Evolutionary conservation across 2,888 invertebrate genomes (phyloP), one percentile per base, ranked within the genome.

Genomic region (Brassicogethes aeneus): DNA sequence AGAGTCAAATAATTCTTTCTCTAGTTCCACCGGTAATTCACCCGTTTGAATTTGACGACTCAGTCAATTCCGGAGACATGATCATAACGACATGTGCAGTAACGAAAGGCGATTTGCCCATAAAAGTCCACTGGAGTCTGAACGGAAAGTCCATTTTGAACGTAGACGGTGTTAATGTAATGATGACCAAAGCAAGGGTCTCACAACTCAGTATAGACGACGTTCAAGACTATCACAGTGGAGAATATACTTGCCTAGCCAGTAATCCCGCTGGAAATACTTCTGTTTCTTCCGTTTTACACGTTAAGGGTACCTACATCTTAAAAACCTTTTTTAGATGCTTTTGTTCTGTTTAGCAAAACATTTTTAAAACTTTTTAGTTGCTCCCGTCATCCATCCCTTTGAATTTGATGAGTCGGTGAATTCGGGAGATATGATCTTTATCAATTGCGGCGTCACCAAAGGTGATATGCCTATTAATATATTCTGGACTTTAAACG

Each of bases 71-170:
- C 51, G 80, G 80, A 37, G 79, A 80, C 59, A 73, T 77, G 49
- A 73, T 76, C 46, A 77, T 77, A 51, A 71, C 78, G 53, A 69
- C 62, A 42, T 82, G 81, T 68, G 71, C 78, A 51, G 73, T 79
- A 48, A 72, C 74, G 23, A 78, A 79, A 65, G 81, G 84, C 41
- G 84, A 85, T 60, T 67, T 71, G 47, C 84, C 84, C 43, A 70
- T 56, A n/a, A 47, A 49, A 12, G 56, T 59, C 14, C 42, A 39
- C 15, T 59, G 59, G 70, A 59, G 56, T 2, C 52, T 68, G 34
- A 68, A 71, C 45, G 62, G 62, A 39, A 50, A 55, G 29, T 54
- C 59, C 15, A 57, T 69, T 39, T 48, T 55, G 13, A 52, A 58
- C 35, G 53, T 60, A 35, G 46, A 57, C 35, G 69, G 69, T 30